phyloP scores from a whole-genome alignment of 2,797 vertebrate species.

The Lacerta viridis region DNA sequence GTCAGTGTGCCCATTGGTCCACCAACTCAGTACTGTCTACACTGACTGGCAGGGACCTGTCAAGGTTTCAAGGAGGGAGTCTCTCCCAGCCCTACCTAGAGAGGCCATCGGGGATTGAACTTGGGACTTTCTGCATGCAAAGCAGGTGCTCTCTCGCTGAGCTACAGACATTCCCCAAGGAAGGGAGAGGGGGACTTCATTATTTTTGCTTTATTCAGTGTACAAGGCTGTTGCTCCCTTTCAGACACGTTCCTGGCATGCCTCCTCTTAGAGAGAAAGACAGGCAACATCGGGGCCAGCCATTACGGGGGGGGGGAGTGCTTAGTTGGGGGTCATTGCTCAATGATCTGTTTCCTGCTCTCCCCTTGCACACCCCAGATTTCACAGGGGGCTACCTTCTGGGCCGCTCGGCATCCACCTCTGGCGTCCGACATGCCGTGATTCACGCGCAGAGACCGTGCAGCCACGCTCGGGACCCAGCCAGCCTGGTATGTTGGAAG shows the following conservation, averaged over 20 bases:
- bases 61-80: too few relatives aligned
- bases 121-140: too few relatives aligned
- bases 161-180: too few relatives aligned
- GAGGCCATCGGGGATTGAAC: too few relatives aligned
- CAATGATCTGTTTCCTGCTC: neutral
- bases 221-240: neutral
- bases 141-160: too few relatives aligned
- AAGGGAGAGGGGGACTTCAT: too few relatives aligned
- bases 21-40: too few relatives aligned
- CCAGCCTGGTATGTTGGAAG: conserved; percentile 83
- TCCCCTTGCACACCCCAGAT: conserved; percentile 78
- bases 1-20: too few relatives aligned
- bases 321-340: too few relatives aligned
- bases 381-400: conserved; percentile 86
- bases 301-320: neutral
- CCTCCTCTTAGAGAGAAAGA: neutral
- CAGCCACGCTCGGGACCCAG: conserved; percentile 88
- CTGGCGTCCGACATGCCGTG: conserved; percentile 88
- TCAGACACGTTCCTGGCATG: neutral
- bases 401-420: conserved; percentile 93
- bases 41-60: too few relatives aligned
- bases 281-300: neutral
- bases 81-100: too few relatives aligned
- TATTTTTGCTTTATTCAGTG: too few relatives aligned
- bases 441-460: conserved; percentile 87